These are phyloP conservation scores for Scaptodrosophila latifasciaeformis DNA, from an alignment of 2,888 invertebrate genomes.

Conservation along the genomic window DNA sequence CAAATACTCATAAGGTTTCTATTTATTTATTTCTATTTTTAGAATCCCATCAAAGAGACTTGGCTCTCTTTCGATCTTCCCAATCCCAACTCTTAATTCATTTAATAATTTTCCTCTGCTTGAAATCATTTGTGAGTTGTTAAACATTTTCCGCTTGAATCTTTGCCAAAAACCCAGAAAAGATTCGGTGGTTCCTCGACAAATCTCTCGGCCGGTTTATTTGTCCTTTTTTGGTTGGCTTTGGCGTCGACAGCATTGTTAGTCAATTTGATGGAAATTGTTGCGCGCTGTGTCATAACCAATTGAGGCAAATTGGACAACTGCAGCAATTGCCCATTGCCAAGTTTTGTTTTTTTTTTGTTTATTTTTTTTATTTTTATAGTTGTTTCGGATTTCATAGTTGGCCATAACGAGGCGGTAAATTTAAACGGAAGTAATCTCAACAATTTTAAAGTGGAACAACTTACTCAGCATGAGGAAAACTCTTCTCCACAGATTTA, in stretches of 20 bases:
- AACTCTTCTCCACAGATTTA: no score
- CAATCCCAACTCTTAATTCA: no score
- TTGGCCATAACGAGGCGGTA: neutral
- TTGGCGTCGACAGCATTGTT: slow-evolving; percentile 8
- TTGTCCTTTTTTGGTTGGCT: neutral
- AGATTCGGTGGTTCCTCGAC: neutral
- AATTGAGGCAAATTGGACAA: slow-evolving; percentile 27
- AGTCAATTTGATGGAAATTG: slow-evolving; percentile 19
- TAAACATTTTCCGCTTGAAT: neutral
- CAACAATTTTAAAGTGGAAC: neutral
- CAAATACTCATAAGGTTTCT: no score
- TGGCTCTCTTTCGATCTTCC: no score
- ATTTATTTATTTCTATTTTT: no score
- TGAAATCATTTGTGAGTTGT: no score
- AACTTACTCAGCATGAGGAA: no score
- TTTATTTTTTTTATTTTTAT: neutral
- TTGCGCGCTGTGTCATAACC: slow-evolving; percentile 39
- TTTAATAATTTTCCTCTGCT: no score
- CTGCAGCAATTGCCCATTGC: slow-evolving; percentile 6
- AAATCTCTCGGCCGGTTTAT: neutral
- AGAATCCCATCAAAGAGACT: no score
- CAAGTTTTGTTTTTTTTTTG: slow-evolving; percentile 1
- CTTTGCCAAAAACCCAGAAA: neutral
- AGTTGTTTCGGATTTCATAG: neutral
- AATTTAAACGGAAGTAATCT: slow-evolving; percentile 2